Evolutionary conservation across 1,140 invertebrate genomes (phyloP), one percentile per base, ranked within the genome.

Genomic region (Cotesia glomerata): DNA sequence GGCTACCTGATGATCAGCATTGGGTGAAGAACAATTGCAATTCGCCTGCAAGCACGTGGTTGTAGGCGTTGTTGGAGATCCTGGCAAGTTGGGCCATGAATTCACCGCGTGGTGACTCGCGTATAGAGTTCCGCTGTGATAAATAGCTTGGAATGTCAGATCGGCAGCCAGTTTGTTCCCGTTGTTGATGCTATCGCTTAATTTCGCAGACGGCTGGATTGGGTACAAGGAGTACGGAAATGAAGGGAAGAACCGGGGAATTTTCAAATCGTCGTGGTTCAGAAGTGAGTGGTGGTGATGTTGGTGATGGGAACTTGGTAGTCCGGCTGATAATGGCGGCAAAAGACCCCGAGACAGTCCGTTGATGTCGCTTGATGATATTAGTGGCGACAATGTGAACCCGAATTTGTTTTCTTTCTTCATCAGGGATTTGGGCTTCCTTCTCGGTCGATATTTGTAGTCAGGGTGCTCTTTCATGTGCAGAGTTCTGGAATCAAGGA

Each of bases 391-490:
- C 74, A 93, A 89, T 5, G 90, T 88, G 80, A 92, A 92, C 1
- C 90, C 90, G 77, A 92, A 93, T 81, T 93, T 93, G 34, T 91
- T 90, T 77, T 93, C 92, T 76, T 94, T 93, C 80, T 93, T 94
- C 66, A 93, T 81, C 11, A 89, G 75, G 0, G 88, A 85, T 82
- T 98, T 98, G 0, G 97, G 97, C 86, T 97, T 97, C 75, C 95
- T 89, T 64, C 96, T 89, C 11, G 96, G 96, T 36, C 96, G 90
- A 86, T 97, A 98, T 87, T 98, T 97, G 90, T 98, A 97, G 85
- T 97, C 96, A 4, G 96, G 96, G 83, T 98, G 95, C 84, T 98
- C 96, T 87, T 97, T 97, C 97, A 98, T 98, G 89, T 98, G 97
- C 9, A 98, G 89, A 18, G 96, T 95, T 85, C 94, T 95, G 89